A percentile compares a stretch with the other conserved stretches of the same genome.
Conservation (phyloP, 2,113 vertebrate species). For the Microtus pennsylvanicus region DNA sequence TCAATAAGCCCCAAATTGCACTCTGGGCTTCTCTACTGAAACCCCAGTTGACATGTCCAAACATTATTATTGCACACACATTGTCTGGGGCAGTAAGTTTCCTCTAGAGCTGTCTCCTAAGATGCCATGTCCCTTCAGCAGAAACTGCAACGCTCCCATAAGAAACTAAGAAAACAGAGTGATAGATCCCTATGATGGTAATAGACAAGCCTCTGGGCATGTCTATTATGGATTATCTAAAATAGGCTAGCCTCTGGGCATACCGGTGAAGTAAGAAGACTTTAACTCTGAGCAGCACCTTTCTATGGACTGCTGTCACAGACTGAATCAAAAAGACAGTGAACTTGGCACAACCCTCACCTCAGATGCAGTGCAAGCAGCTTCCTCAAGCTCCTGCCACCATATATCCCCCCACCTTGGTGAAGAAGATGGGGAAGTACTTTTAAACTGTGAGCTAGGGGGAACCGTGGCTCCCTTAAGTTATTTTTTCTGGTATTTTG, state of each 20-base stretch:
- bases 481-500: neutral
- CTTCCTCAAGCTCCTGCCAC: neutral
- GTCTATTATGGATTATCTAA: neutral
- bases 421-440: too few relatives aligned
- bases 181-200: neutral
- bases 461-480: neutral
- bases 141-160: neutral
- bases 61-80: neutral
- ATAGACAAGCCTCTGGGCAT: neutral
- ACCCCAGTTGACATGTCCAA: constrained; percentile 28
- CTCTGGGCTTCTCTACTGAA: neutral
- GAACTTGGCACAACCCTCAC: neutral
- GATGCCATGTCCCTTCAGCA: neutral
- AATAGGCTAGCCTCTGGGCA: neutral
- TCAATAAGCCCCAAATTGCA: constrained; percentile 16
- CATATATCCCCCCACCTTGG: neutral
- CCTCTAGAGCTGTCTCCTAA: neutral
- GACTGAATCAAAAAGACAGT: neutral
- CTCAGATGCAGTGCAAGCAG: neutral
- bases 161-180: neutral
- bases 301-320: neutral
- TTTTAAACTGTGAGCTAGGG: neutral
- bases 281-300: neutral
- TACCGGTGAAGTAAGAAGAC: neutral
- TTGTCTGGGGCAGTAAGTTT: neutral